Evolutionary conservation across 2,888 invertebrate genomes (phyloP), one percentile per base, ranked within the genome.

Genomic region (Dasysyrphus tricinctus): DNA sequence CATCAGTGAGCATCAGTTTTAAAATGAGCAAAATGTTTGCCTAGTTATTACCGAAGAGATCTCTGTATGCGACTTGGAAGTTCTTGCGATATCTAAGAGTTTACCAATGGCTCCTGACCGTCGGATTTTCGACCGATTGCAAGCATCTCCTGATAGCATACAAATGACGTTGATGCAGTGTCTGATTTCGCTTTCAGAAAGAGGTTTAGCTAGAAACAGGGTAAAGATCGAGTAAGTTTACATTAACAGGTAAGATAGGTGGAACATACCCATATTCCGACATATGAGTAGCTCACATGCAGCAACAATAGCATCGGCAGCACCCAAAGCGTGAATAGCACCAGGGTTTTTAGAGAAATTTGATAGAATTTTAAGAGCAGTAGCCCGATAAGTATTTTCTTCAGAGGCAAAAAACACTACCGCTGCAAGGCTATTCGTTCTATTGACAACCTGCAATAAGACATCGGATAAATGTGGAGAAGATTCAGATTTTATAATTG

Each of bases 91-190:
- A 14, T 90, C 90, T 29, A 93, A 90, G 5, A 93, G 88, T 80
- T 90, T 91, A 0, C 90, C 90, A 63, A 93, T 88, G 0, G 91
- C 92, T 5, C 93, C 93, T 39, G 91, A 92, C 0, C 91, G 90
- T 2, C 93, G 89, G 42, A 93, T 92, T 88, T 93, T 93, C 1
- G 92, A 91, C 2, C 93, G 91, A 84, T 92, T 92, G 70, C 93
- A 92, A 1, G 92, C 91, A 88, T 93, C 92, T 0, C 90, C 90
- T 0, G 92, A 91, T 16, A 92, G 77, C n/a, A 91, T 90, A 34
- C 91, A 91, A 67, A 93, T 91, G 3, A 93, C 91, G 63, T 90
- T 91, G 11, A 93, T 90, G 75, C 92, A 93, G 83, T 92, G 90
- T 6, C 91, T 89, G 44, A 88, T 88, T 80, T 93, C 93, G 24